Evolutionary conservation across 2,797 vertebrate species (phyloP).

Genomic region (Poecilia wingei): DNA sequence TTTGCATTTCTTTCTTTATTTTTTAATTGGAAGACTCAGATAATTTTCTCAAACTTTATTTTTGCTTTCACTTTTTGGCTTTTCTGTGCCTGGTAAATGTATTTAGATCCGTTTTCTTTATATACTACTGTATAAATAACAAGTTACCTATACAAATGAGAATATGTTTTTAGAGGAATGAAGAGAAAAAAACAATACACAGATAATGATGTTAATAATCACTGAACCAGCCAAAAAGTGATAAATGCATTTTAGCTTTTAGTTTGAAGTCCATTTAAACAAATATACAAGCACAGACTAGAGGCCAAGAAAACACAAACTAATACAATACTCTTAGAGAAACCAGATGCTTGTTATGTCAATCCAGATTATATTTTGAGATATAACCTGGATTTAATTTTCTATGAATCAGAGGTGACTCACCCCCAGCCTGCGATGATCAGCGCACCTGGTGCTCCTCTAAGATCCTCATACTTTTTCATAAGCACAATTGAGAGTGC

Average conservation of each 20-base stretch:
- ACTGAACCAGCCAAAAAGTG: not conserved
- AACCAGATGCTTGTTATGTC: not conserved
- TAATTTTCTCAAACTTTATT: not conserved
- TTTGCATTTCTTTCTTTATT: not conserved
- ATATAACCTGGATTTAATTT: slow-evolving; percentile 10
- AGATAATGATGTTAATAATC: not conserved
- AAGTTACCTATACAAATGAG: not conserved
- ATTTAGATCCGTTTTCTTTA: not conserved
- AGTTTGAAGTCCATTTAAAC: not conserved
- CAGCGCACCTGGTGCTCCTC: slow-evolving; percentile 82
- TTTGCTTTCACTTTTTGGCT: not conserved
- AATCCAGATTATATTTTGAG: not conserved
- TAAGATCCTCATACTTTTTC: slow-evolving; percentile 83
- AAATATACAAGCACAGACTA: not conserved
- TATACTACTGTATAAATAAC: not conserved
- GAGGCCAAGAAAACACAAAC: not conserved
- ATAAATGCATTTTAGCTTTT: not conserved
- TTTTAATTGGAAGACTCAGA: not conserved
- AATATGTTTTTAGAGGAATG: not conserved
- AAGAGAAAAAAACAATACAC: not conserved
- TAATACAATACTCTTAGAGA: not conserved
- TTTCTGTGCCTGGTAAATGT: not conserved
- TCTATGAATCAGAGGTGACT: slow-evolving; percentile 64
- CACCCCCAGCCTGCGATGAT: slow-evolving; percentile 94
- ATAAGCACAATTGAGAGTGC: slow-evolving; percentile 88